Conservation (phyloP, 2,888 invertebrate genomes). For the Chloromyia formosa region DNA sequence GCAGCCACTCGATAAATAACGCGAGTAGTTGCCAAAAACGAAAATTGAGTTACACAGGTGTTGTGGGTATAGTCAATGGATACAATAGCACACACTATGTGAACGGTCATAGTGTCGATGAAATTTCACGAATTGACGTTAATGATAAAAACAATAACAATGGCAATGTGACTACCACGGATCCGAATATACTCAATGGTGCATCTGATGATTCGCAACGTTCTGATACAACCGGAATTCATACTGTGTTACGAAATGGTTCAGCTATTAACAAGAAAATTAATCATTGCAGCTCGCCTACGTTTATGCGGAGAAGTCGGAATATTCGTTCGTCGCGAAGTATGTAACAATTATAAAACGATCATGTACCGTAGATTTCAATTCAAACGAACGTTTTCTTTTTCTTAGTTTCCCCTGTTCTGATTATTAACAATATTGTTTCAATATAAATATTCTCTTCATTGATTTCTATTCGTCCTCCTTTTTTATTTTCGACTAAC, state of each 20-base stretch:
- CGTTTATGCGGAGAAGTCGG: conserved; percentile 42
- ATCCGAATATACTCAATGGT: neutral
- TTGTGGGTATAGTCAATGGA: neutral
- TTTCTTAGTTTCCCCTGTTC: neutral
- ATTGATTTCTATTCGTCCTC: too few relatives aligned
- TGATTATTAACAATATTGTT: neutral
- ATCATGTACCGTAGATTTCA: conserved; percentile 20
- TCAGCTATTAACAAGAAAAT: conserved; percentile 31
- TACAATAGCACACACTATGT: conserved; percentile 32
- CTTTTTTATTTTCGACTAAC: too few relatives aligned
- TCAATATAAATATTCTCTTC: too few relatives aligned
- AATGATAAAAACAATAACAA: conserved; percentile 42
- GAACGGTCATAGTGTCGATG: conserved; percentile 33
- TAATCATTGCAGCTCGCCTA: conserved; percentile 34
- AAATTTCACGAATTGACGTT: conserved; percentile 6
- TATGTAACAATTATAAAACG: conserved; percentile 46
- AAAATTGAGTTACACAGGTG: neutral
- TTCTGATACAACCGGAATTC: conserved; percentile 38
- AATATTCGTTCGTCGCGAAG: conserved; percentile 47
- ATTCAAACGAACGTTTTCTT: conserved; percentile 32
- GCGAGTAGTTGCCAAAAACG: neutral
- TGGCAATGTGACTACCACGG: conserved; percentile 24
- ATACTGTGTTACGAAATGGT: conserved; percentile 9
- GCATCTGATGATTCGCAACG: conserved; percentile 39
- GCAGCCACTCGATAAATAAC: neutral